These are phyloP conservation scores for Strigamia transsilvanica DNA, from an alignment of 2,888 invertebrate genomes.

Conservation along the genomic window DNA sequence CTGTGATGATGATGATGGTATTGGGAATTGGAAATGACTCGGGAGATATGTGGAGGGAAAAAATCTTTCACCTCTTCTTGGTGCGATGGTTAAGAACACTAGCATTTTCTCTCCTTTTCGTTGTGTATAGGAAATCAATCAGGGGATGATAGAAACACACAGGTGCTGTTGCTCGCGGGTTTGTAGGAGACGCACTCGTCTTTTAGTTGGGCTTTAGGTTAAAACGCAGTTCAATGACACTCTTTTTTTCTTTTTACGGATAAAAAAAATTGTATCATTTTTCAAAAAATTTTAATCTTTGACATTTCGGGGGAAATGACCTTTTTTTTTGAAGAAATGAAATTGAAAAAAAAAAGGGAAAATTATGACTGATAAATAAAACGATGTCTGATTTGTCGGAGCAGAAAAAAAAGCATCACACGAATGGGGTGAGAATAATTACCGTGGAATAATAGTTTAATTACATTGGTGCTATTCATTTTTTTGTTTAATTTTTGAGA, in stretches of 20 bases:
- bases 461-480: conserved; percentile 35
- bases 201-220: conserved; percentile 33
- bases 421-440: conserved; percentile 45
- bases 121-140: conserved; percentile 40
- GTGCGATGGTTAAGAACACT: conserved; percentile 21
- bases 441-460: conserved; percentile 51
- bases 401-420: conserved; percentile 52
- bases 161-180: conserved; percentile 44
- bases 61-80: conserved; percentile 18
- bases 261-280: conserved; percentile 28
- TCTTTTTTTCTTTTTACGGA: not conserved
- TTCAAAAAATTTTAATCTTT: conserved; percentile 19
- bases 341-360: not conserved
- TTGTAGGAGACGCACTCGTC: conserved; percentile 30
- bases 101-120: not conserved
- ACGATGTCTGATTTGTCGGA: conserved; percentile 34
- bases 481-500: not conserved
- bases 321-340: conserved; percentile 7
- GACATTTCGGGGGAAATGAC: not conserved
- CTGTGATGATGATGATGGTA: conserved; percentile 34
- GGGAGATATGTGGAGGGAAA: not conserved
- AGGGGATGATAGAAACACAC: conserved; percentile 4
- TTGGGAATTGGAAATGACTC: conserved; percentile 25
- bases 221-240: conserved; percentile 45
- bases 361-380: conserved; percentile 48